phyloP scores from a whole-genome alignment of 2,888 invertebrate species.

The Aplocera efformata region DNA sequence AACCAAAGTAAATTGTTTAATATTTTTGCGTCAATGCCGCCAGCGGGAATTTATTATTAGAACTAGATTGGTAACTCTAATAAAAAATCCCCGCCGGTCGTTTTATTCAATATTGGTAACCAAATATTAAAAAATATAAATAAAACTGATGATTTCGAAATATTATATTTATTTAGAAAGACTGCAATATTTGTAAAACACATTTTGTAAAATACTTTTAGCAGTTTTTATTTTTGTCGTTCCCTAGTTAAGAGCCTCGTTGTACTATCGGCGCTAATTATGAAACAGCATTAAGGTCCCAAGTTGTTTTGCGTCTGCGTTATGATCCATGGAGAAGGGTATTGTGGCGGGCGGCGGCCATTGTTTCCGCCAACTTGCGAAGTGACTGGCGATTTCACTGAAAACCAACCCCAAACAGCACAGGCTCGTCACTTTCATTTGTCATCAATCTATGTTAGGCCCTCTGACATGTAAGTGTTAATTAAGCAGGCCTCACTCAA shows the following conservation, averaged over 20 bases:
- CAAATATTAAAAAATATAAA: too few species aligned
- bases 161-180: too few species aligned
- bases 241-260: conserved; percentile 2
- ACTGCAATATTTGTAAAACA: too few species aligned
- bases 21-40: too few species aligned
- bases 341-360: conserved; percentile 51
- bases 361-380: conserved; percentile 67
- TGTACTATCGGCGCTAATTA: conserved; percentile 54
- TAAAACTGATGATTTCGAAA: too few species aligned
- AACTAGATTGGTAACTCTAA: too few species aligned
- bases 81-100: too few species aligned
- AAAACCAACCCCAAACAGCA: conserved; percentile 60
- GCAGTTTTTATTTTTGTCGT: too few species aligned
- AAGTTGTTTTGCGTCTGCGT: conserved; percentile 60
- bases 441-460: conserved; percentile 80
- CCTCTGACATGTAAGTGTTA: conserved; percentile 79
- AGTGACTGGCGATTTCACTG: conserved; percentile 71
- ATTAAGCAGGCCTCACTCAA: conserved; percentile 78
- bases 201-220: too few species aligned
- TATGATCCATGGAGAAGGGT: conserved; percentile 53
- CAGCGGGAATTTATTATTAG: too few species aligned
- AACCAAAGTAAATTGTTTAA: too few species aligned
- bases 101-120: too few species aligned
- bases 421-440: conserved; percentile 77
- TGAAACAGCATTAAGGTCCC: conserved; percentile 71